Evolutionary conservation across 1,140 invertebrate species (phyloP), one percentile per base, ranked within the genome.

Genomic region (Dendrolimus kikuchii): DNA sequence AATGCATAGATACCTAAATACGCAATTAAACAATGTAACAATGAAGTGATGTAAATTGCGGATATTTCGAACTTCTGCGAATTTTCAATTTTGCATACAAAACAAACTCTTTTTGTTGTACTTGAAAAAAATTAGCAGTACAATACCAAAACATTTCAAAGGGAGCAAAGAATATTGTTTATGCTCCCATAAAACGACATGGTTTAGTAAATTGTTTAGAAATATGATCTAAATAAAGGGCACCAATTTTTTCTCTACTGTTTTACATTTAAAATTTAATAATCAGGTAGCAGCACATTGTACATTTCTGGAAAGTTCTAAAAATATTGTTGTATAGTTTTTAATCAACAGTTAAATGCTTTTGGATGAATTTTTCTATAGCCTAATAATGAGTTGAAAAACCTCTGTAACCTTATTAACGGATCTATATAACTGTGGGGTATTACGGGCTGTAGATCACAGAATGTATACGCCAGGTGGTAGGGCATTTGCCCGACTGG

Each of bases 31-130:
- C 41, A 51, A 51, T 38, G 42, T 23, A 51, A 23, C 36, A 51
- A 44, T 51, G 74, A 64, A 59, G 68, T 80, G 69, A 70, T 63
- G 71, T 66, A 77, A 81, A 64, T 50, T 51, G 46, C 54, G 58
- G 45, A 65, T 57, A 57, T 57, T 52, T 46, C 44, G 38, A 53
- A 39, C 53, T 84, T 85, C 81, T 77, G 61, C 69, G 79, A 82
- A 85, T 80, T 77, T 76, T 64, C 72, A 81, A 77, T 80, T 71
- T 72, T 68, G 59, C 60, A 61, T 23, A 23, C 23, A 23, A 23
- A 23, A 3, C 53, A 60, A 73, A 77, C 53, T 64, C 67, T 70
- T 68, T 56, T 75, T 77, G 73, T 67, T 45, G 38, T 49, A 49
- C 54, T 57, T 67, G 66, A 71, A 78, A 75, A 70, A 63, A 50